Evolutionary conservation across 2,888 invertebrate species (phyloP).

Genomic region (Gonocerus acuteangulatus): DNA sequence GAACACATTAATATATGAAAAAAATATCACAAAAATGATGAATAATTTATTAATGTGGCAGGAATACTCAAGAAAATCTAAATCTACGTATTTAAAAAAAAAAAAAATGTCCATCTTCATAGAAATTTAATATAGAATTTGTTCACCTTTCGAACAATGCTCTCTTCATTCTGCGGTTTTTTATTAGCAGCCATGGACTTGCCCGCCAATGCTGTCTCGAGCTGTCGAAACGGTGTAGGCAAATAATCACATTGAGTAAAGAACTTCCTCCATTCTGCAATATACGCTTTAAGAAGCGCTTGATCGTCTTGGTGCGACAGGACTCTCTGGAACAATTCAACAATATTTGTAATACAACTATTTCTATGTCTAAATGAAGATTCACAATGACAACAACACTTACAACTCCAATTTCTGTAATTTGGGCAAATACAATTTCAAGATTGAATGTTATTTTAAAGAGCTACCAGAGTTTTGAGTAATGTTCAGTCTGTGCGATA

Average conservation of each 20-base stretch:
- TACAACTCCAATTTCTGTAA: no score
- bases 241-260: conserved; percentile 96
- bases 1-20: conserved; percentile 21
- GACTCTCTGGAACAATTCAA: conserved; percentile 60
- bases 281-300: conserved; percentile 90
- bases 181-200: conserved; percentile 51
- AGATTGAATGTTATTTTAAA: no score
- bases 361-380: background rate
- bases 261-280: conserved; percentile 96
- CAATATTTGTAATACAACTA: conserved; percentile 5
- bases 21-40: background rate
- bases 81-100: no score
- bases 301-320: conserved; percentile 89
- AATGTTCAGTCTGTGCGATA: no score
- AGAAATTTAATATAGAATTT: no score
- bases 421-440: no score
- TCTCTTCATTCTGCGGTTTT: conserved; percentile 67
- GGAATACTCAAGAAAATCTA: no score
- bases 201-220: conserved; percentile 77
- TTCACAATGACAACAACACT: no score
- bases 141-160: conserved; percentile 69
- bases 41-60: no score
- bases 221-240: conserved; percentile 88
- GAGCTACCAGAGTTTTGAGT: no score
- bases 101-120: no score